A percentile compares a stretch with the other conserved stretches of the same genome.
phyloP scores from a whole-genome alignment of 2,888 invertebrate genomes.

The Clanis bilineata region DNA sequence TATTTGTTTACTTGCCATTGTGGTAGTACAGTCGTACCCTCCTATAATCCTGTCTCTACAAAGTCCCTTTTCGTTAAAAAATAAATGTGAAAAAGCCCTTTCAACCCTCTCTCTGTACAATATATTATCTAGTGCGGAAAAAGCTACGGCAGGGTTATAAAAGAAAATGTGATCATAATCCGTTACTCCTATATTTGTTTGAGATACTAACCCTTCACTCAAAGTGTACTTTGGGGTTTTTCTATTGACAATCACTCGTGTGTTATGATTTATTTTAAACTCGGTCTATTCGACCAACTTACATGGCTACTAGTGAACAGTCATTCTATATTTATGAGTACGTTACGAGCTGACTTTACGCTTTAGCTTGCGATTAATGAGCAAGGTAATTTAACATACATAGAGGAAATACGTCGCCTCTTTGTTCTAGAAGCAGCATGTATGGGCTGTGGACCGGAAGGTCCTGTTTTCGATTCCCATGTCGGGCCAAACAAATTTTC shows the following conservation, averaged over 20 bases:
- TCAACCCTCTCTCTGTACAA: conserved; percentile 42
- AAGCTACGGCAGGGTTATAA: conserved; percentile 60
- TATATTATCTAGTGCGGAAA: conserved; percentile 47
- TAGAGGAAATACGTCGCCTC: not conserved
- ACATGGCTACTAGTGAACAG: not conserved
- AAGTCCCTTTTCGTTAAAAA: conserved; percentile 55
- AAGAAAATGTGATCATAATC: conserved; percentile 71
- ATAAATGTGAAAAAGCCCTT: conserved; percentile 54
- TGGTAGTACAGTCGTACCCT: conserved; percentile 36
- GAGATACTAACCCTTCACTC: conserved; percentile 32
- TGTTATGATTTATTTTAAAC: conserved; percentile 18
- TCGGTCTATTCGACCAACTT: conserved; percentile 29
- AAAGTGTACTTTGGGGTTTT: conserved; percentile 25
- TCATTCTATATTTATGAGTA: not conserved
- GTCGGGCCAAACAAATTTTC: too few relatives aligned
- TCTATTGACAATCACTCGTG: conserved; percentile 26
- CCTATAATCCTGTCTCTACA: conserved; percentile 51
- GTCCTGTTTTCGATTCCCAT: too few relatives aligned
- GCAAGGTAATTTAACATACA: not conserved
- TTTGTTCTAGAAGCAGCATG: too few relatives aligned
- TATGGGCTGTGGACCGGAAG: too few relatives aligned
- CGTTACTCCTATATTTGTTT: conserved; percentile 64
- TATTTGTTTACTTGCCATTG: conserved; percentile 60
- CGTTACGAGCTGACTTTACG: not conserved
- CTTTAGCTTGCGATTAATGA: not conserved